Percentiles rank a stretch among this genome's conserved stretches.
Evolutionary conservation across 2,113 vertebrate genomes (phyloP).

Genomic region (Hippocampus barbouri): DNA sequence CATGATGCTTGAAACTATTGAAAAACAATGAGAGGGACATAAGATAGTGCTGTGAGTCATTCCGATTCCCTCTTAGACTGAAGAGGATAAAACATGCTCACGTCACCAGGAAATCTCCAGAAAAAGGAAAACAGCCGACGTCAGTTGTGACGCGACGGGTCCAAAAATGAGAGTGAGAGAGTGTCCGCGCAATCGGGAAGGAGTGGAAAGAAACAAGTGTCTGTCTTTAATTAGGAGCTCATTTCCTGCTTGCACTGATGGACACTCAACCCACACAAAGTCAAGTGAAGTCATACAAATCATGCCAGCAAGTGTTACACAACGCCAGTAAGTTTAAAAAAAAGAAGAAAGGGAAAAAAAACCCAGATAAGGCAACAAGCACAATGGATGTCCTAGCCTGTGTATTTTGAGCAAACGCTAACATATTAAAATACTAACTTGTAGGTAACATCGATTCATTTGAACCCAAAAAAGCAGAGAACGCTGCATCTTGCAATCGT

Average conservation of each 20-base stretch:
- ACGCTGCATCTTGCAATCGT: neutral
- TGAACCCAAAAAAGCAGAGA: neutral
- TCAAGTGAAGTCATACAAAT: conserved; percentile 11
- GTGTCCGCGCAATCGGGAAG: conserved; percentile 6
- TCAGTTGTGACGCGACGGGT: conserved; percentile 37
- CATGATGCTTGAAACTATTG: conserved; percentile 6
- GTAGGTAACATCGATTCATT: neutral
- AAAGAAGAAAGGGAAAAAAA: too few species aligned
- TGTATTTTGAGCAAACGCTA: too few species aligned
- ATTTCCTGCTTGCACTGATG: neutral
- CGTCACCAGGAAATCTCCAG: conserved; percentile 25
- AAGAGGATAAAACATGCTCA: conserved; percentile 14
- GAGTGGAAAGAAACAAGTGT: conserved; percentile 3
- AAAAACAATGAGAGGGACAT: conserved; percentile 38
- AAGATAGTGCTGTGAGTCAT: conserved; percentile 28
- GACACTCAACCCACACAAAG: conserved; percentile 8
- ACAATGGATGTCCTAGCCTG: too few species aligned
- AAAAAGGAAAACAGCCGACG: conserved; percentile 28
- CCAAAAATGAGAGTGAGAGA: conserved; percentile 46
- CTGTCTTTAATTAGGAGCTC: neutral
- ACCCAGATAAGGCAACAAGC: too few species aligned
- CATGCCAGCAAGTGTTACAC: conserved; percentile 1
- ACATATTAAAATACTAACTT: neutral
- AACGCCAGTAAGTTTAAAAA: neutral
- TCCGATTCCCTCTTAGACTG: neutral